Conservation (phyloP, 2,888 invertebrate species). For the Ectemnius continuus region DNA sequence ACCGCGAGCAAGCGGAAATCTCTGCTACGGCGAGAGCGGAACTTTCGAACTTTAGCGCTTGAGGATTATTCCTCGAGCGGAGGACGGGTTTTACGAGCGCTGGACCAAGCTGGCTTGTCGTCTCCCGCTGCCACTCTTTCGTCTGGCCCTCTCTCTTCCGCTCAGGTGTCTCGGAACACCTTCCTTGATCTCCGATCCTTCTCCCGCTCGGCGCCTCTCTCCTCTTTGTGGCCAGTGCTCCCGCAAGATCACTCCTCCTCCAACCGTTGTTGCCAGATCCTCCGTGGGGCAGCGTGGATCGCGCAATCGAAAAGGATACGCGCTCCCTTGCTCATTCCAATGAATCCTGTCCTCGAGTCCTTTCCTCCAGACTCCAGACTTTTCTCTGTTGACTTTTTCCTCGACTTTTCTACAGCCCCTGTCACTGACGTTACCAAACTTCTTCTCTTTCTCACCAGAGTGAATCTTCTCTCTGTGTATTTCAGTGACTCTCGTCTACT, state of each 20-base stretch:
- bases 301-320: slow-evolving; percentile 59
- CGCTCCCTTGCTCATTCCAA: slow-evolving; percentile 29
- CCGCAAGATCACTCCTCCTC: slow-evolving; percentile 60
- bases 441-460: no score
- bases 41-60: slow-evolving; percentile 43
- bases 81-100: slow-evolving; percentile 54
- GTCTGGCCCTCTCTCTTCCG: slow-evolving; percentile 18
- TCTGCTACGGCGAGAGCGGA: slow-evolving; percentile 28
- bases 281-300: slow-evolving; percentile 59
- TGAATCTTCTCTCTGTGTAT: no score
- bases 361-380: neutral
- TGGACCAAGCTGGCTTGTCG: slow-evolving; percentile 52
- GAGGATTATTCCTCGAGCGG: slow-evolving; percentile 40
- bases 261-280: slow-evolving; percentile 69
- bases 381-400: neutral
- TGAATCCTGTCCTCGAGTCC: slow-evolving; percentile 12
- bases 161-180: slow-evolving; percentile 22
- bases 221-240: slow-evolving; percentile 62
- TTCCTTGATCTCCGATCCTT: slow-evolving; percentile 34
- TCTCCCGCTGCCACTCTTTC: slow-evolving; percentile 20
- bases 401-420: no score
- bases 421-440: no score
- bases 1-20: neutral
- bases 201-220: slow-evolving; percentile 42
- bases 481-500: no score